These are phyloP conservation scores for Folsomia candida DNA, from an alignment of 2,888 invertebrate genomes.

Conservation along the genomic window DNA sequence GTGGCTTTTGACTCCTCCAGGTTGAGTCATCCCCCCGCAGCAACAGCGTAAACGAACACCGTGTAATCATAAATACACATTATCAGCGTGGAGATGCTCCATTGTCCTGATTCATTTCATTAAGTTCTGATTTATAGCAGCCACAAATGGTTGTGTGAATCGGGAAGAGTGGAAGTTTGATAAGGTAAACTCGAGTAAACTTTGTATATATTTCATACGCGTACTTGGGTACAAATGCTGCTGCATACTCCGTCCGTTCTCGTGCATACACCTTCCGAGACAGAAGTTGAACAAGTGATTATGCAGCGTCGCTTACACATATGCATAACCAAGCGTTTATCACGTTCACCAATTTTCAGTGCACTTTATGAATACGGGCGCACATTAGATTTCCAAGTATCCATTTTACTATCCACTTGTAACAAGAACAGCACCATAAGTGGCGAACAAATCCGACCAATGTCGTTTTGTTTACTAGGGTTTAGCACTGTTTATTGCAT, in stretches of 20 bases:
- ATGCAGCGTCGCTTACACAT: background rate
- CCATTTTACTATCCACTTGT: background rate
- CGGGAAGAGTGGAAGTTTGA: background rate
- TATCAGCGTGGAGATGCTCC: background rate
- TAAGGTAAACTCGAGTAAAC: background rate
- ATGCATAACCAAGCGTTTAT: background rate
- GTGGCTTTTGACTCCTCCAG: background rate
- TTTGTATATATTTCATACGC: background rate
- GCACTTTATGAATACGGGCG: background rate
- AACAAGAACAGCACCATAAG: background rate
- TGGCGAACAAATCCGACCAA: background rate
- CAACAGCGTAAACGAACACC: background rate
- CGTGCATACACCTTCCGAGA: background rate
- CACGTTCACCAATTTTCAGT: background rate
- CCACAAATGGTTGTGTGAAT: background rate
- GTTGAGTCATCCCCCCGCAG: background rate
- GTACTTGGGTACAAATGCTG: no score
- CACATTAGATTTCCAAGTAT: background rate
- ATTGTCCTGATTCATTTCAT: background rate
- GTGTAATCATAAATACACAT: background rate
- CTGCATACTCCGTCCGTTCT: no score
- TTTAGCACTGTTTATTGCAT: background rate
- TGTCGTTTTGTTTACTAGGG: background rate
- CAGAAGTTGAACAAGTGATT: background rate
- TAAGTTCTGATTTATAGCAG: background rate